phyloP scores from a whole-genome alignment of 2,113 vertebrate genomes.

The Hypocryptadius cinnamomeus region DNA sequence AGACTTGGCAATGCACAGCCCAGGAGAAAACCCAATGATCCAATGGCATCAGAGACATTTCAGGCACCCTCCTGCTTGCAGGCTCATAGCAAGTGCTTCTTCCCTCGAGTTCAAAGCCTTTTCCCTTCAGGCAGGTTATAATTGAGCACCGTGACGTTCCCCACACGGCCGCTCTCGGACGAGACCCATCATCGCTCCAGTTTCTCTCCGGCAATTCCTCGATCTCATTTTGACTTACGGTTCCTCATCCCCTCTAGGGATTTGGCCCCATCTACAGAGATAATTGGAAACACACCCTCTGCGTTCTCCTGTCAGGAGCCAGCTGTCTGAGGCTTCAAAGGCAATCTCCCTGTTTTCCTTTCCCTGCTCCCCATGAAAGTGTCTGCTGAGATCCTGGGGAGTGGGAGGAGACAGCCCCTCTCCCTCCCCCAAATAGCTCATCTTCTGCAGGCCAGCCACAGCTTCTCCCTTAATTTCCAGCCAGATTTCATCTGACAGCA shows the following conservation, averaged over 20 bases:
- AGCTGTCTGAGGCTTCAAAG: constrained; percentile 25
- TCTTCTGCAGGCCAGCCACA: not conserved
- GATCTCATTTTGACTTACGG: constrained; percentile 21
- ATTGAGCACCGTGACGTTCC: not conserved
- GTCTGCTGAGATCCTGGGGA: not conserved
- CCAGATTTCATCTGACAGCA: not conserved
- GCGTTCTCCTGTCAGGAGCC: constrained; percentile 23
- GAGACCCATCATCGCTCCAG: not conserved
- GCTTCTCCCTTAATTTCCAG: constrained; percentile 11
- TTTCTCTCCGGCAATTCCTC: not conserved
- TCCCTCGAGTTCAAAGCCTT: constrained; percentile 39
- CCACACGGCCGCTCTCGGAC: not conserved
- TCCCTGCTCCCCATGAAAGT: not conserved
- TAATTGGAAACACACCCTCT: constrained; percentile 50
- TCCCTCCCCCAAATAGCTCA: not conserved
- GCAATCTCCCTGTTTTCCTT: not conserved
- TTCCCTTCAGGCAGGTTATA: constrained; percentile 47
- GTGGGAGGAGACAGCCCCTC: not conserved
- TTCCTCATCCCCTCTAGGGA: constrained; percentile 7
- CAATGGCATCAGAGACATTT: not conserved
- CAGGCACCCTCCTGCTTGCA: not conserved
- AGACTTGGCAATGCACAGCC: not conserved
- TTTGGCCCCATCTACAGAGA: constrained; percentile 46
- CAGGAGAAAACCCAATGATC: not conserved
- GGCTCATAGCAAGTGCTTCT: not conserved